Percentiles rank a stretch among this genome's conserved stretches.
Evolutionary conservation across 1,140 invertebrate genomes (phyloP).

Genomic region (Coenobita brevimanus): DNA sequence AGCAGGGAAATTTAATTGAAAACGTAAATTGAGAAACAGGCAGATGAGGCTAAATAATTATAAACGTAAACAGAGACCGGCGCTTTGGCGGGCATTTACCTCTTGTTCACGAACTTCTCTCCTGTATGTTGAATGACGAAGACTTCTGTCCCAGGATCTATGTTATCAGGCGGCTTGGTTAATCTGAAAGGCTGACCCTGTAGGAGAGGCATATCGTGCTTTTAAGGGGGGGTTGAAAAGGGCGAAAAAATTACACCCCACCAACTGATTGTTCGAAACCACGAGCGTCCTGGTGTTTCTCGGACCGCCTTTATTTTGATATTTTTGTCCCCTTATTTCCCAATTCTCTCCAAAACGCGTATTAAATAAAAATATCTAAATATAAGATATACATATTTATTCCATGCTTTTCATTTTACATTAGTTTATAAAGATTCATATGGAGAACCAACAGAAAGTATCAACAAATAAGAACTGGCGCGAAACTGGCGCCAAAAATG

Average conservation of each 20-base stretch:
- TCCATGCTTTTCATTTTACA: neutral
- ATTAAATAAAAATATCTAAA: neutral
- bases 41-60: neutral
- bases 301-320: neutral
- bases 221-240: neutral
- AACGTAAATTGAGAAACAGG: neutral
- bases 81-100: conserved; percentile 58
- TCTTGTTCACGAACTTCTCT: conserved; percentile 50
- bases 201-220: conserved; percentile 43
- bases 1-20: neutral
- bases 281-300: conserved; percentile 48
- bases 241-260: conserved; percentile 21
- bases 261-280: conserved; percentile 45
- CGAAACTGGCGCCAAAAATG: conserved; percentile 1
- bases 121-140: conserved; percentile 59
- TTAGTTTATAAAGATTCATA: neutral
- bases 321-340: neutral
- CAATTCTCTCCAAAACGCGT: too few species aligned
- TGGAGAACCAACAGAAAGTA: conserved; percentile 54
- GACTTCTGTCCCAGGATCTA: conserved; percentile 10
- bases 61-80: conserved; percentile 52
- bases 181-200: conserved; percentile 58
- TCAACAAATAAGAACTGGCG: conserved; percentile 56
- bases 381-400: neutral
- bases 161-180: conserved; percentile 46